Evolutionary conservation across 2,113 vertebrate genomes (phyloP).

Genomic region (Dasypus novemcinctus): DNA sequence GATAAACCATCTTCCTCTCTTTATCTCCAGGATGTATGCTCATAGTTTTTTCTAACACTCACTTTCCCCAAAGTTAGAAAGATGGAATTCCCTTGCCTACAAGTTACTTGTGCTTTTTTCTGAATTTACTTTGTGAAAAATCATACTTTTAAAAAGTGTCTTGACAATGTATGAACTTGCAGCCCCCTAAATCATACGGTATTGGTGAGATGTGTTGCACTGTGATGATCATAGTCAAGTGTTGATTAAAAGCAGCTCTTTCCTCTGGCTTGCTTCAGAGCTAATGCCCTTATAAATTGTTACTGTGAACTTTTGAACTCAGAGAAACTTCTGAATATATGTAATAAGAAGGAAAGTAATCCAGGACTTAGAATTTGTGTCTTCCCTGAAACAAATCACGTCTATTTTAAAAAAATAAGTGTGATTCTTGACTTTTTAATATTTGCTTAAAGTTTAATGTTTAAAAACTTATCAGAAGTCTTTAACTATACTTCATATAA

Average conservation of each 20-base stretch:
- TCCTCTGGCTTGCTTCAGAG: constrained; percentile 73
- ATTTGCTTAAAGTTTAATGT: constrained; percentile 48
- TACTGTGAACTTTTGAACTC: constrained; percentile 86
- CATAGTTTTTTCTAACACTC: not conserved
- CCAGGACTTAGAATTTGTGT: constrained; percentile 73
- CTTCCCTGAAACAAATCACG: constrained; percentile 76
- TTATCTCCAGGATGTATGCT: not conserved
- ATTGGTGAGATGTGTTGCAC: not conserved
- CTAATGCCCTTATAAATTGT: constrained; percentile 76
- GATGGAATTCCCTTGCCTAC: not conserved
- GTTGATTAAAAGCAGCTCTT: constrained; percentile 80
- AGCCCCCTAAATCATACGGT: not conserved
- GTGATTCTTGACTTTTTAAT: constrained; percentile 54
- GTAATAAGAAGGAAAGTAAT: constrained; percentile 79
- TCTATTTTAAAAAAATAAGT: constrained; percentile 57
- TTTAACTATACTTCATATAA: constrained; percentile 45
- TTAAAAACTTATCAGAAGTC: constrained; percentile 64
- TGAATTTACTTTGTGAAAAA: not conserved
- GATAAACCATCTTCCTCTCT: not conserved
- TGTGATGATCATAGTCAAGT: constrained; percentile 16
- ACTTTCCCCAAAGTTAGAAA: not conserved
- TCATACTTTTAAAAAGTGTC: not conserved
- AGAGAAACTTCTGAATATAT: constrained; percentile 78
- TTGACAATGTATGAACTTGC: constrained; percentile 4
- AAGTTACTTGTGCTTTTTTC: not conserved